phyloP scores from a whole-genome alignment of 1,140 invertebrate species.

The Manduca sexta region DNA sequence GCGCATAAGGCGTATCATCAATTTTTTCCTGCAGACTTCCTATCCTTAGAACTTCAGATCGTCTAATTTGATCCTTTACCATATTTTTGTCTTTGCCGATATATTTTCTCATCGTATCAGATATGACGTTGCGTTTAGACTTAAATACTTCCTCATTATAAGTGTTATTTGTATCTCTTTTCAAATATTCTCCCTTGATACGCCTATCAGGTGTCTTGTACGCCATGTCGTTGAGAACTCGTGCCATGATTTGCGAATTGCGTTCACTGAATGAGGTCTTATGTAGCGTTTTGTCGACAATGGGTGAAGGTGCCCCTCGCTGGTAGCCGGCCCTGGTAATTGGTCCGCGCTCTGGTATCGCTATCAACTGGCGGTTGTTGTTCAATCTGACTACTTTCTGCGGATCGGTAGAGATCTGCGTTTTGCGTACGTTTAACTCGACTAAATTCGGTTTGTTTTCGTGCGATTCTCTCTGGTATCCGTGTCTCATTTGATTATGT shows the following conservation, averaged over 20 bases:
- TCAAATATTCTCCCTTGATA: slow-evolving; percentile 11
- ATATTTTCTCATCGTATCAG: slow-evolving; percentile 21
- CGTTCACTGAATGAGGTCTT: slow-evolving; percentile 19
- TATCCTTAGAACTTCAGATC: slow-evolving; percentile 18
- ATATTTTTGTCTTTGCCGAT: slow-evolving; percentile 19
- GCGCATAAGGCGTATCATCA: slow-evolving; percentile 31
- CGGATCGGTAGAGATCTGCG: slow-evolving; percentile 14
- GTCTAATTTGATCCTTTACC: slow-evolving; percentile 7
- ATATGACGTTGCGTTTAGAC: slow-evolving; percentile 9
- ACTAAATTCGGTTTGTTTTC: slow-evolving; percentile 17
- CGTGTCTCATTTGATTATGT: too few species aligned
- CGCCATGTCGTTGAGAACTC: slow-evolving; percentile 18
- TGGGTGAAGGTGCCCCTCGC: slow-evolving; percentile 5
- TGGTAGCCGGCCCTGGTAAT: slow-evolving; percentile 3
- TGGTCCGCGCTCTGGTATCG: slow-evolving; percentile 5
- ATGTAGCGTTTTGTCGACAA: slow-evolving; percentile 26
- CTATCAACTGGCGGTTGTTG: slow-evolving; percentile 14
- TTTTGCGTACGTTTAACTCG: slow-evolving; percentile 22
- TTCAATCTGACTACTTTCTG: slow-evolving; percentile 17
- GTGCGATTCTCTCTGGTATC: not conserved
- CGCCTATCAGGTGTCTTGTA: slow-evolving; percentile 6
- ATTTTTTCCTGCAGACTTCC: slow-evolving; percentile 21
- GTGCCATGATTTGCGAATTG: slow-evolving; percentile 13
- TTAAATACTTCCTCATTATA: slow-evolving; percentile 3
- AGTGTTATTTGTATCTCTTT: slow-evolving; percentile 10